Conservation (phyloP, 23 tunicate species). For the Botrylloides violaceus region DNA sequence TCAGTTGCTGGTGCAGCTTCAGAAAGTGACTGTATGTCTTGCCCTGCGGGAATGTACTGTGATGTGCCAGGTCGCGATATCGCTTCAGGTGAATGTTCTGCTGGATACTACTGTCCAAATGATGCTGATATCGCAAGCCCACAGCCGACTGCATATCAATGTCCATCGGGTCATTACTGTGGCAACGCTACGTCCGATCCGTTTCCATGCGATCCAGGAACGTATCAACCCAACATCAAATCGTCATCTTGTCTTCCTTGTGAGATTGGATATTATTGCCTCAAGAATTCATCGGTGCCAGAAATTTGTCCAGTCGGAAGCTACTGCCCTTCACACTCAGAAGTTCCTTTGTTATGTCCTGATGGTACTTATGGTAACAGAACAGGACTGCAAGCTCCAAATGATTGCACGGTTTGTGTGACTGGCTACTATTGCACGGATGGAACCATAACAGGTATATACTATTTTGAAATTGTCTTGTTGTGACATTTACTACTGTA, state of each 20-base stretch:
- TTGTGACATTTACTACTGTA: neutral
- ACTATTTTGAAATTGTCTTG: neutral
- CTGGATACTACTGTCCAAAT: constrained; percentile 88
- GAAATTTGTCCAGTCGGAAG: constrained; percentile 42
- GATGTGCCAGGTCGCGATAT: constrained; percentile 22
- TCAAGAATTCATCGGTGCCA: constrained; percentile 35
- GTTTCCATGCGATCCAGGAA: constrained; percentile 52
- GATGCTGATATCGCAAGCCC: constrained; percentile 28
- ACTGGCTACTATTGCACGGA: constrained; percentile 80
- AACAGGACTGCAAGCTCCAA: constrained; percentile 30
- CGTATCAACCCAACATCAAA: constrained; percentile 41
- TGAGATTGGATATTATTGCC: constrained; percentile 63
- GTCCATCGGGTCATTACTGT: constrained; percentile 73
- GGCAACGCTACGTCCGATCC: constrained; percentile 39
- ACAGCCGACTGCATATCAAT: constrained; percentile 65
- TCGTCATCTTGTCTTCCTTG: constrained; percentile 39
- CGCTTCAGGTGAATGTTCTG: constrained; percentile 53
- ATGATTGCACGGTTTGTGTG: constrained; percentile 57
- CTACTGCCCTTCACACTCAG: constrained; percentile 48
- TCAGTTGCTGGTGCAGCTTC: constrained; percentile 18
- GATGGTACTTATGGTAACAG: constrained; percentile 67
- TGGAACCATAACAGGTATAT: constrained; percentile 63
- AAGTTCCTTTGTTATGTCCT: constrained; percentile 44
- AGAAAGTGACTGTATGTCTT: constrained; percentile 52
- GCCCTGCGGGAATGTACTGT: constrained; percentile 60